Evolutionary conservation across 2,888 invertebrate genomes (phyloP), one percentile per base, ranked within the genome.

Genomic region (Protophormia terraenovae): DNA sequence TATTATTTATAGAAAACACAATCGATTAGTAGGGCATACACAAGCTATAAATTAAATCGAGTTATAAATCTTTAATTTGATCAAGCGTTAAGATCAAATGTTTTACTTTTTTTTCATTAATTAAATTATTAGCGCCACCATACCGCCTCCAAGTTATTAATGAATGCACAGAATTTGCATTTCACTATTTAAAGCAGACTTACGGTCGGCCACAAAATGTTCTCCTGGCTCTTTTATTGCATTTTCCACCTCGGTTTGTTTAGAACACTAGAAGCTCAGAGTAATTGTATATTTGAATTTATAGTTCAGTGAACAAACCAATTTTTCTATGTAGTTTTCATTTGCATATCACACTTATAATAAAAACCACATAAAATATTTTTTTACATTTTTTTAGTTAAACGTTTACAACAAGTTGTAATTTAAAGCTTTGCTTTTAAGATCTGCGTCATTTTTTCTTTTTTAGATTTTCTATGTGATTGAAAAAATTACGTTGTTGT

Each of bases 341-440:
- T 76, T 53, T 76, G 41, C 55, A 55, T 38, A 41, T 66, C 75
- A 64, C 76, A 71, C 69, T 62, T 53, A n/a, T n/a, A 16, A 12
- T 16, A n/a, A 79, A 71, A 72, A 80, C 79, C 75, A 69, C 66
- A 67, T 45, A 73, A 79, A 55, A 58, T 71, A n/a, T n/a, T 69
- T 64, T 64, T 58, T 64, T 73, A 64, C 67, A 24, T 69, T 75
- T 27, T n/a, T n/a, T 27, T 47, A 29, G 55, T 80, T 84, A 84
- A 84, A 84, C 84, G 84, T 66, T n/a, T 84, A 72, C 80, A 84
- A 84, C 76, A 66, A 72, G 76, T 41, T 84, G 84, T 80, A 84
- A 84, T 84, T 80, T 72, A 60, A 84, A 66, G 64, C 84, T 78
- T 78, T 60, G 38, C 67, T 69, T 60, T 78, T 47, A 69, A 60